These are phyloP conservation scores for Mobula hypostoma DNA, from an alignment of 2,113 vertebrate genomes.

Conservation along the genomic window DNA sequence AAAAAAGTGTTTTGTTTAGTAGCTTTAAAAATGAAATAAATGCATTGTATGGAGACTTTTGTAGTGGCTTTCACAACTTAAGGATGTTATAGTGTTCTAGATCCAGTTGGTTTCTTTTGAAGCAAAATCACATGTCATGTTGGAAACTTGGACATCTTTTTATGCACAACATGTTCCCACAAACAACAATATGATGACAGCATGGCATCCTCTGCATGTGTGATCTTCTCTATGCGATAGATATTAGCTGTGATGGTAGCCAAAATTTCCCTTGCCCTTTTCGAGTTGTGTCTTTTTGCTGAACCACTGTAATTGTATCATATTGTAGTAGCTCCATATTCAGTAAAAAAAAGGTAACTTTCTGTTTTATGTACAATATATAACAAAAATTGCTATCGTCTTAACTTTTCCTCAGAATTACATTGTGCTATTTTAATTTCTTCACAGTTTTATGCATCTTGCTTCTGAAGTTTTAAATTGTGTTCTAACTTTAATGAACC, in stretches of 20 bases:
- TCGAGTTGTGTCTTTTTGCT: neutral
- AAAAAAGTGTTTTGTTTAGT: constrained; percentile 7
- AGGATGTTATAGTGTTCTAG: neutral
- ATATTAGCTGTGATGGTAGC: no score
- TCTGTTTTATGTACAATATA: neutral
- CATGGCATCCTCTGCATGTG: no score
- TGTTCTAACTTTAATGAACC: neutral
- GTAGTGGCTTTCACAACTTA: neutral
- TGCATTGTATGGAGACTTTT: neutral
- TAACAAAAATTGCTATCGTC: neutral
- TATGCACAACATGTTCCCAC: neutral
- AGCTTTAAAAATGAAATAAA: neutral
- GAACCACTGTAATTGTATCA: neutral
- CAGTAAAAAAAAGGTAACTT: neutral
- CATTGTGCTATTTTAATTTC: neutral
- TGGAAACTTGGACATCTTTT: neutral
- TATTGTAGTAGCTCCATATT: neutral
- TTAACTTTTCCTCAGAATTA: neutral
- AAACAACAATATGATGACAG: neutral
- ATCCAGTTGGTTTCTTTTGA: neutral
- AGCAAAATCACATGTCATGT: neutral
- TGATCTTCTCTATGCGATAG: no score
- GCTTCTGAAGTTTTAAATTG: neutral
- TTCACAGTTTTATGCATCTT: neutral
- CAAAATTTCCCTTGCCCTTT: neutral